These are phyloP conservation scores for Tachina lurida DNA, from an alignment of 2,888 invertebrate genomes.

Conservation along the genomic window DNA sequence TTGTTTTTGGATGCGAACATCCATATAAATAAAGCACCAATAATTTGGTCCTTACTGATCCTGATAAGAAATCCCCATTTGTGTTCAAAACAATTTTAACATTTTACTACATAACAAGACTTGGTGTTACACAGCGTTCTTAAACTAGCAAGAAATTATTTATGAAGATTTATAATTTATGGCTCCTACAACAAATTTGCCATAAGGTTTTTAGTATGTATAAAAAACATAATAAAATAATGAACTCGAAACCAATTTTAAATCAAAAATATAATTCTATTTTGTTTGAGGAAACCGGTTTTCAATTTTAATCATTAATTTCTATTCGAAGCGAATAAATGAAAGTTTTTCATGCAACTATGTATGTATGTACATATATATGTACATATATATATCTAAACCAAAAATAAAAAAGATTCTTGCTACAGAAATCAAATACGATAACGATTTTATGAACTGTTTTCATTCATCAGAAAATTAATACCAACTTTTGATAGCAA, in stretches of 20 bases:
- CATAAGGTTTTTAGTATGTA: not conserved
- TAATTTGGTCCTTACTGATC: too few species aligned
- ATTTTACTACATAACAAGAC: too few species aligned
- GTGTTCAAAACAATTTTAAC: too few species aligned
- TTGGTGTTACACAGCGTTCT: too few species aligned
- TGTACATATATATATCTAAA: too few species aligned
- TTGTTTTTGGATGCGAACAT: too few species aligned
- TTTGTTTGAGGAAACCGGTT: constrained; percentile 1
- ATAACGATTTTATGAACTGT: not conserved
- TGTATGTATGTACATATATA: too few species aligned
- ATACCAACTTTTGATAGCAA: not conserved
- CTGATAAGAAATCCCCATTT: too few species aligned
- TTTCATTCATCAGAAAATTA: constrained; percentile 1
- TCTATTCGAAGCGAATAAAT: constrained; percentile 31
- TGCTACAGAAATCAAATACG: not conserved
- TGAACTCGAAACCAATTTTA: constrained; percentile 1
- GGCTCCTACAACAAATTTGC: not conserved
- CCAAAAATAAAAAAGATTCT: not conserved
- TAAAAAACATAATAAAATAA: not conserved
- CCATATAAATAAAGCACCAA: too few species aligned
- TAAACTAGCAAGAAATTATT: too few species aligned
- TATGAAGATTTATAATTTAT: too few species aligned
- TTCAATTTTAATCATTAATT: not conserved
- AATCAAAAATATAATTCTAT: not conserved
- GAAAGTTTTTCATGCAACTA: constrained; percentile 36